Percentiles rank a stretch among this genome's conserved stretches.
These are phyloP conservation scores for Psophia crepitans DNA, from an alignment of 2,113 vertebrate species.

Conservation along the genomic window DNA sequence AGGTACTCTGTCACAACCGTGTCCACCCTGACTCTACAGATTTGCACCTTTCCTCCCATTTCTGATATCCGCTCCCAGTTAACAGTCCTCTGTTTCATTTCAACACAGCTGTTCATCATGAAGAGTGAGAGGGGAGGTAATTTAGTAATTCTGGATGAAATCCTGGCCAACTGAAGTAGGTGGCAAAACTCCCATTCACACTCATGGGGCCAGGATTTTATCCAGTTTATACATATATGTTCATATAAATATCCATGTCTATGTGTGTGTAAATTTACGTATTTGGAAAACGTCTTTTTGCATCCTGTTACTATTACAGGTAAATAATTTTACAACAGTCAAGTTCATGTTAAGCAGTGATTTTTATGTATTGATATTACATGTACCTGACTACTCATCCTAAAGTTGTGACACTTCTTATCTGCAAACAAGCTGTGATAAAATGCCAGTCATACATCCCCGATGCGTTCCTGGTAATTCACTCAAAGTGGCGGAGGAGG, in stretches of 20 bases:
- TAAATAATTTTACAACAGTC: not conserved
- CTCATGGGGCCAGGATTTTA: not conserved
- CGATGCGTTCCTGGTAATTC: not conserved
- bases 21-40: not conserved
- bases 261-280: not conserved
- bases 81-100: constrained; percentile 50
- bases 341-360: not conserved
- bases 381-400: not conserved
- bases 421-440: not conserved
- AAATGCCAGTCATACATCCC: not conserved
- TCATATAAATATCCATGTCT: not conserved
- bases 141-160: constrained; percentile 60
- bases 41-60: constrained; percentile 10
- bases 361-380: not conserved
- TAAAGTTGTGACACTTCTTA: not conserved
- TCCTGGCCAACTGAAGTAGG: constrained; percentile 27
- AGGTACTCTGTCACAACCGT: not conserved
- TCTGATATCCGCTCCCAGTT: constrained; percentile 12
- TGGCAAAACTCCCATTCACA: constrained; percentile 1
- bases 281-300: not conserved
- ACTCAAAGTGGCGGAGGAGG: not conserved
- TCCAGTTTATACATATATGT: not conserved
- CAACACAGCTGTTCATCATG: constrained; percentile 59
- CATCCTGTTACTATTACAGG: rapidly evolving
- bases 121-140: constrained; percentile 44